These are phyloP conservation scores for Nemotelus pantherinus DNA, from an alignment of 2,888 invertebrate genomes.

Conservation along the genomic window DNA sequence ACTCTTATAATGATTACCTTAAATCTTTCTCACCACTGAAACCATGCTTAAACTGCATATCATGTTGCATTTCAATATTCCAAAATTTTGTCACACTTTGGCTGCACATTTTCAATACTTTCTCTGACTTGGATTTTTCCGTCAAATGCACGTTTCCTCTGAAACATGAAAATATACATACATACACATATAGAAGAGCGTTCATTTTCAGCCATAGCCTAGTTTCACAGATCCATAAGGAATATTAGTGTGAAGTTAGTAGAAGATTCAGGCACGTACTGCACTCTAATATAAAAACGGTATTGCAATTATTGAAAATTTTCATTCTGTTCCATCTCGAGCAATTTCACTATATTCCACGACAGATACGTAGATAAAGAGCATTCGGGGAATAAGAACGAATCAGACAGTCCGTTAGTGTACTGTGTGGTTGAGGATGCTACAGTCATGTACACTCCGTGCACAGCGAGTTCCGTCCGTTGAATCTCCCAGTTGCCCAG, in stretches of 20 bases:
- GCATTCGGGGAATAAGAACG: constrained; percentile 17
- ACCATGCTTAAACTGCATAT: too few species aligned
- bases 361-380: constrained; percentile 20
- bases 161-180: too few species aligned
- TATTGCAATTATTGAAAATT: constrained; percentile 49
- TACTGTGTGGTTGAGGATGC: neutral
- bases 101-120: too few species aligned
- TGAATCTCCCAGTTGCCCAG: constrained; percentile 10
- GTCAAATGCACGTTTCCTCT: too few species aligned
- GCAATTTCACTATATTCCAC: constrained; percentile 16
- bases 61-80: too few species aligned
- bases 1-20: too few species aligned
- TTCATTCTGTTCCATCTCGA: constrained; percentile 42
- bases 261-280: constrained; percentile 42
- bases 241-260: constrained; percentile 27
- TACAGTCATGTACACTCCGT: too few species aligned
- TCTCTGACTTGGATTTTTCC: too few species aligned
- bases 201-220: too few species aligned
- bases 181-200: too few species aligned
- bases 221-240: neutral
- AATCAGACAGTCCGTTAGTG: constrained; percentile 2
- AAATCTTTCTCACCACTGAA: too few species aligned
- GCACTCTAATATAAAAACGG: constrained; percentile 44
- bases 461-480: constrained; percentile 3
- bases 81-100: too few species aligned